phyloP scores from a whole-genome alignment of 2,113 vertebrate species.

The Stomatorhinus ivindoensis region DNA sequence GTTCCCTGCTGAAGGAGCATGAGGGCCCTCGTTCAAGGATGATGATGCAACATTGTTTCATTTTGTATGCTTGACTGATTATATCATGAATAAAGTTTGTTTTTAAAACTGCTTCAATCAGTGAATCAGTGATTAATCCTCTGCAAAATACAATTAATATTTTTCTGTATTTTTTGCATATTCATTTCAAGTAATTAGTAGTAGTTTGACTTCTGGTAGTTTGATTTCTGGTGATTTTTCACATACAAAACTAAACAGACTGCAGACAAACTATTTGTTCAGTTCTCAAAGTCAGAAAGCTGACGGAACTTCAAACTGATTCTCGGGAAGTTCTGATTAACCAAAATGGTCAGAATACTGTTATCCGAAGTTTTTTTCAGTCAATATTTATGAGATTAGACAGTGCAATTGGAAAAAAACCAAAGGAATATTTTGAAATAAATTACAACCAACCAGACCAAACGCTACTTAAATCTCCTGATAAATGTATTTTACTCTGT shows the following conservation, averaged over 20 bases:
- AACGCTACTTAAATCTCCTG: not conserved
- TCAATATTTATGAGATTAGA: not conserved
- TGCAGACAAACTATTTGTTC: not conserved
- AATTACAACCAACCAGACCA: not conserved
- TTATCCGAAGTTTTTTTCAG: not conserved
- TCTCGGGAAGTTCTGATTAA: not conserved
- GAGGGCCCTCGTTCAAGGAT: not conserved
- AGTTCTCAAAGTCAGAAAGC: constrained; percentile 9
- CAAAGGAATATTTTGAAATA: not conserved
- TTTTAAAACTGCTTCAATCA: not conserved
- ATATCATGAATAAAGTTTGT: not conserved
- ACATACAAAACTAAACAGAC: not conserved
- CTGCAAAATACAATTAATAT: not conserved
- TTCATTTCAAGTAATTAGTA: not conserved
- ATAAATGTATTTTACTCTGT: not conserved
- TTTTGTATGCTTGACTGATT: not conserved
- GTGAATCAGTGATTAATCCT: not conserved
- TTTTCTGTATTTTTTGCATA: not conserved
- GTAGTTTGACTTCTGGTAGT: not conserved
- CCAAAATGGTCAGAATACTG: not conserved
- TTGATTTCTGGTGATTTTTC: not conserved
- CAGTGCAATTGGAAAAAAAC: not conserved
- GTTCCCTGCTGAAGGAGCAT: not conserved
- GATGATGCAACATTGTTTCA: not conserved
- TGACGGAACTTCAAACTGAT: constrained; percentile 2